These are phyloP conservation scores for Limnodromus scolopaceus DNA, from an alignment of 2,797 vertebrate species.

Conservation along the genomic window DNA sequence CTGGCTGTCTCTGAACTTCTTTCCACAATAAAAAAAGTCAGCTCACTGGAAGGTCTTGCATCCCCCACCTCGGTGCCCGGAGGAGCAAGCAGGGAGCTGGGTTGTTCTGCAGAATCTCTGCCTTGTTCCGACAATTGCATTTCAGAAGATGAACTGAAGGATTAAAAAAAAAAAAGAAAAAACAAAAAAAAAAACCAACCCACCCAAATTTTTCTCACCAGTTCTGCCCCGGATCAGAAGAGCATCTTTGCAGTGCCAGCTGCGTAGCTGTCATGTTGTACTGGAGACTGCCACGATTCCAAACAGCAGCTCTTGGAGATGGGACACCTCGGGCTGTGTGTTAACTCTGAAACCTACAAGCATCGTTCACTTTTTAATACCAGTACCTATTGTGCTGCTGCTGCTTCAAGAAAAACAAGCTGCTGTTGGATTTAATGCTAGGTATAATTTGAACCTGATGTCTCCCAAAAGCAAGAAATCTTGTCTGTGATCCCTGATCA, in stretches of 20 bases:
- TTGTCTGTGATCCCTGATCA: not conserved
- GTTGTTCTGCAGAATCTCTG: not conserved
- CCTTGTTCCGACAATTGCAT: not conserved
- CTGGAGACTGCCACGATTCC: not conserved
- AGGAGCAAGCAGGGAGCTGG: not conserved
- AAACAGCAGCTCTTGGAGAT: not conserved
- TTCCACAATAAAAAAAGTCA: not conserved
- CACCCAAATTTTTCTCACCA: not conserved
- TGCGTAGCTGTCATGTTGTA: rapidly evolving
- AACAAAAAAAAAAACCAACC: rapidly evolving
- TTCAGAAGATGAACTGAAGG: not conserved
- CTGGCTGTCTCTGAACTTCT: not conserved
- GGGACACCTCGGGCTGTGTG: not conserved
- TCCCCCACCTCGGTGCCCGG: rapidly evolving
- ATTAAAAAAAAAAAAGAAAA: no score
- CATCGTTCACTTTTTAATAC: not conserved
- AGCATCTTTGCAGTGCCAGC: not conserved
- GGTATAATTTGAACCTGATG: not conserved
- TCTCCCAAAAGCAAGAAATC: not conserved
- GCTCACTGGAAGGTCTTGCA: not conserved
- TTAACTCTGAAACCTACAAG: not conserved
- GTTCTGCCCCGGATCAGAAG: not conserved
- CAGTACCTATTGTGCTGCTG: not conserved
- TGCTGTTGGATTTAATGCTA: not conserved
- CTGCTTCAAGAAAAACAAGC: not conserved